Conservation (phyloP, 2,797 vertebrate genomes). For the Neosalanx taihuensis region DNA sequence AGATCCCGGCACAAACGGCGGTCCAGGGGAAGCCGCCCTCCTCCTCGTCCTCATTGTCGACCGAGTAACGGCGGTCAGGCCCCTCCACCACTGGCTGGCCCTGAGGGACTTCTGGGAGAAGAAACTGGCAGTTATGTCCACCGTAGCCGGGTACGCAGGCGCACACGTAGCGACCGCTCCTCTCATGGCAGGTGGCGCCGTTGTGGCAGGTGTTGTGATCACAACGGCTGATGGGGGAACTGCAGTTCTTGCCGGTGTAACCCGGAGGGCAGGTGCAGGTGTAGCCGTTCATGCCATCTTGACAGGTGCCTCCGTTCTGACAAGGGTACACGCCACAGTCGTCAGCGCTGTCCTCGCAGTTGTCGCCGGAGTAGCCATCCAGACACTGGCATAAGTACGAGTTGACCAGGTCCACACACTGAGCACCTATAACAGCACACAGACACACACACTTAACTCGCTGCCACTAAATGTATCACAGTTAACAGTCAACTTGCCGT, state of each 20-base stretch:
- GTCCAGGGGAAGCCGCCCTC: slow-evolving; percentile 89
- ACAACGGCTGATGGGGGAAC: slow-evolving; percentile 84
- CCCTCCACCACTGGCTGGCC: slow-evolving; percentile 66
- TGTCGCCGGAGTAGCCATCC: slow-evolving; percentile 86
- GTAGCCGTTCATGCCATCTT: slow-evolving; percentile 83
- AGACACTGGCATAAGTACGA: slow-evolving; percentile 91
- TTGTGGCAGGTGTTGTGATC: slow-evolving; percentile 94
- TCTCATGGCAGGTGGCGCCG: slow-evolving; percentile 93
- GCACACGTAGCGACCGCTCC: slow-evolving; percentile 86
- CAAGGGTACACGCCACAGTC: slow-evolving; percentile 87
- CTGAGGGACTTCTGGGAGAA: slow-evolving; percentile 82
- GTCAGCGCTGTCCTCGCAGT: slow-evolving; percentile 83
- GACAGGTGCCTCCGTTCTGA: slow-evolving; percentile 89
- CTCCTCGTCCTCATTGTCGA: slow-evolving; percentile 51
- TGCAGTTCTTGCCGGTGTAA: slow-evolving; percentile 93
- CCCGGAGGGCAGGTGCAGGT: slow-evolving; percentile 91
- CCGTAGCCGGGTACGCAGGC: slow-evolving; percentile 90
- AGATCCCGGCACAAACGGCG: slow-evolving; percentile 88
- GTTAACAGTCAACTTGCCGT: background rate
- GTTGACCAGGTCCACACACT: slow-evolving; percentile 89
- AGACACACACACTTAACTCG: slow-evolving; percentile 27
- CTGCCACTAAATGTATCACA: background rate
- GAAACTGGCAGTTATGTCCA: slow-evolving; percentile 93
- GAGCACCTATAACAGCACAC: slow-evolving; percentile 74
- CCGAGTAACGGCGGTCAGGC: slow-evolving; percentile 66